Conservation (phyloP, 2,797 vertebrate genomes). For the Merluccius polli region DNA sequence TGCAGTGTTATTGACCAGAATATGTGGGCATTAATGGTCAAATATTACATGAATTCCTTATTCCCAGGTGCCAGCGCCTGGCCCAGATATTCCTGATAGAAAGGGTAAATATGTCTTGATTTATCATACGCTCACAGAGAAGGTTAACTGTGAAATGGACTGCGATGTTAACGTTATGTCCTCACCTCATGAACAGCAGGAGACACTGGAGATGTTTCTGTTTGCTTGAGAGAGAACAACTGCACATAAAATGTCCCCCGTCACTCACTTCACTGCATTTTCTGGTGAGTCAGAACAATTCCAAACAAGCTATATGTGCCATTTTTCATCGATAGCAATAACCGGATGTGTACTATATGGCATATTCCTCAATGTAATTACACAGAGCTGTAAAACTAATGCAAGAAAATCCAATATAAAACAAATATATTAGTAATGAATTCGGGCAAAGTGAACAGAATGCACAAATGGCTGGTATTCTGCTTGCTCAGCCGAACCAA, state of each 20-base stretch:
- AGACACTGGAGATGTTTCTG: conserved; percentile 15
- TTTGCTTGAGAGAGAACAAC: conserved; percentile 13
- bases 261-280: neutral
- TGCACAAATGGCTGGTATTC: neutral
- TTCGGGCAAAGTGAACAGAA: neutral
- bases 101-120: neutral
- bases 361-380: conserved; percentile 12
- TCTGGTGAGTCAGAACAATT: conserved; percentile 1
- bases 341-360: conserved; percentile 1
- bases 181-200: neutral
- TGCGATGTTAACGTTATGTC: neutral
- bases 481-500: conserved; percentile 5
- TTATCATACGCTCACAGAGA: neutral
- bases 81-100: neutral
- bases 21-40: too few relatives aligned
- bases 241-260: neutral
- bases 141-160: neutral
- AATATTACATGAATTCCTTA: neutral
- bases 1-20: neutral
- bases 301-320: neutral
- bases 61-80: neutral
- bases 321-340: neutral
- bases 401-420: neutral
- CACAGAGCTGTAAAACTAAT: conserved; percentile 9
- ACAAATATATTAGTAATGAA: conserved; percentile 4